These are phyloP conservation scores for Leptoteleia sp. DNA, from an alignment of 1,140 invertebrate species.

Conservation along the genomic window DNA sequence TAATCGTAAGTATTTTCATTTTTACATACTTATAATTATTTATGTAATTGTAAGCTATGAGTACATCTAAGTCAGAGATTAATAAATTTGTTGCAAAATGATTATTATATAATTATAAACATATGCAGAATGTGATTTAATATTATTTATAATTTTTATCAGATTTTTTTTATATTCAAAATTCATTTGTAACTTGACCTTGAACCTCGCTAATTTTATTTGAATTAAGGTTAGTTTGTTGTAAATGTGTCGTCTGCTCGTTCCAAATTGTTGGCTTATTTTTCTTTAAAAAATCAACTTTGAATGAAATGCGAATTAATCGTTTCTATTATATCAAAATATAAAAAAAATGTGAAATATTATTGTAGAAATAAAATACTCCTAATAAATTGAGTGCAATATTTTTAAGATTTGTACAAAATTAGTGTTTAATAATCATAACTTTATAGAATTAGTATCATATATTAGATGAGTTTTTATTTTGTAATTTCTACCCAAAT, in stretches of 20 bases:
- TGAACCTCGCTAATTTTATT: conserved; percentile 14
- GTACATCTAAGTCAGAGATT: background rate
- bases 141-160: too few relatives aligned
- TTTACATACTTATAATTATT: background rate
- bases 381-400: too few relatives aligned
- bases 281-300: background rate
- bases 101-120: conserved; percentile 20
- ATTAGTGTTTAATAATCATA: too few relatives aligned
- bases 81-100: background rate
- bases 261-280: background rate
- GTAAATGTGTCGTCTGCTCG: conserved; percentile 23
- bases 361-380: too few relatives aligned
- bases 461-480: too few relatives aligned
- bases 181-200: conserved; percentile 13
- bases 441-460: too few relatives aligned
- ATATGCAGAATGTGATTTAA: too few relatives aligned
- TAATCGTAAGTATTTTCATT: background rate
- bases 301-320: background rate
- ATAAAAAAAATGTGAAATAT: too few relatives aligned
- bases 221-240: conserved; percentile 16
- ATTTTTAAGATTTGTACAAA: too few relatives aligned
- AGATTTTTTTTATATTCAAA: too few relatives aligned
- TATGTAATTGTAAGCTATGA: background rate
- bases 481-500: too few relatives aligned
- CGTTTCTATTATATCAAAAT: too few relatives aligned